Base-by-base conservation (phyloP, 2,888 invertebrate genomes). In the Lepetodrilus schrolli region DNA sequence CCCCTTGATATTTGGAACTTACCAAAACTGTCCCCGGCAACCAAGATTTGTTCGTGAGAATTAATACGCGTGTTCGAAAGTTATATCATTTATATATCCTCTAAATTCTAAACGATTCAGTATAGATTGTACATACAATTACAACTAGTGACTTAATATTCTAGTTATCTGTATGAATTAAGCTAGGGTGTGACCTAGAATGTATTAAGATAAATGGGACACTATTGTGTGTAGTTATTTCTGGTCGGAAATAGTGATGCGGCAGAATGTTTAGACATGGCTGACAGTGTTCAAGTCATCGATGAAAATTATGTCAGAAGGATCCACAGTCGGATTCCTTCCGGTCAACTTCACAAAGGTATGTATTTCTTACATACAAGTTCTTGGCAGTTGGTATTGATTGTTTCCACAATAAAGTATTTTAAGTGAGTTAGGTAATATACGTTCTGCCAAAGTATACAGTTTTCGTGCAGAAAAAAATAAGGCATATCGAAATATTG, bases 271-370 rank as follows among this genome's bases (percentile, higher is more conserved):
- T 77, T 77, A 72, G 78, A 84, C 26, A 89, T 89, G 88, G 86
- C 85, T 74, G 89, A 88, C 80, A 85, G 88, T 70, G 83, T 88
- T 21, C 82, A 84, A 79, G 80, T 87, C 49, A 81, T 87, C 4
- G 82, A 88, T 73, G 84, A 87, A 51, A 84, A 87, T 68, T 80
- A 80, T 80, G 83, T 84, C n/a, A 80, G 82, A 68, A 78, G 88
- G 75, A 83, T 86, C 65, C 87, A 89, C 68, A 83, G 84, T 74
- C 80, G 80, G 72, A 83, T 82, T 34, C 80, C 82, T 1, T 83
- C 86, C n/a, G 88, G 88, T 4, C 87, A 85, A 76, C 77, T 89
- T 48, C 85, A 87, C 72, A 88, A 86, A 85, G 89, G 89, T 88
- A 72, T 23, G 36, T 65, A n/a, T n/a, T n/a, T n/a, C n/a, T n/a